Evolutionary conservation across 2,888 invertebrate species (phyloP).

Genomic region (Cheilosia vulpina): DNA sequence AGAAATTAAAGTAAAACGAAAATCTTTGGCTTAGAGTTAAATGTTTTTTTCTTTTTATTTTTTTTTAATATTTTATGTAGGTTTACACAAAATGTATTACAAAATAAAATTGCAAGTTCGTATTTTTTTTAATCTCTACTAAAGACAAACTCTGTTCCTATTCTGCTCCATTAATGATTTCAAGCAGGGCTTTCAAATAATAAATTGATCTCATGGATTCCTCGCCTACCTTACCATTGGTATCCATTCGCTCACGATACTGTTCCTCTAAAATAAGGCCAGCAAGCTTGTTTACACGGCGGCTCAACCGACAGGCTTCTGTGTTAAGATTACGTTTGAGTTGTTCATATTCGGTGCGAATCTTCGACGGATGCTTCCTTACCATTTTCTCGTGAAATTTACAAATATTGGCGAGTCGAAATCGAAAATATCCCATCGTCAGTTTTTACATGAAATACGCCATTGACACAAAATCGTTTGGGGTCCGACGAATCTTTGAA

Average conservation of each 20-base stretch:
- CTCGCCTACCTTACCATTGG: no score
- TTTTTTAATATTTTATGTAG: no score
- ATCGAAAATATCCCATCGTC: slow-evolving; percentile 50
- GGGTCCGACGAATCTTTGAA: background rate
- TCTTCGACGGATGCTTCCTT: slow-evolving; percentile 69
- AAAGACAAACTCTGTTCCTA: slow-evolving; percentile 43
- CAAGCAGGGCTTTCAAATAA: slow-evolving; percentile 78
- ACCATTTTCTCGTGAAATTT: slow-evolving; percentile 76
- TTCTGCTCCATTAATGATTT: slow-evolving; percentile 61
- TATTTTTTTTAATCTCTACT: no score
- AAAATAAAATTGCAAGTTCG: background rate
- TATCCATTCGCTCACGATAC: slow-evolving; percentile 75
- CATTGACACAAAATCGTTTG: background rate
- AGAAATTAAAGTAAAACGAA: background rate
- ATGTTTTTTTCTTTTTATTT: background rate
- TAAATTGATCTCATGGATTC: slow-evolving; percentile 78
- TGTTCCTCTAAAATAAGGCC: slow-evolving; percentile 77
- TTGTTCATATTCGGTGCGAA: slow-evolving; percentile 70
- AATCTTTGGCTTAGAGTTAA: slow-evolving; percentile 5
- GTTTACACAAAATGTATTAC: background rate
- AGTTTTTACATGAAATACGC: slow-evolving; percentile 36
- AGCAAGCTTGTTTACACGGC: slow-evolving; percentile 78
- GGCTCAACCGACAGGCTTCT: slow-evolving; percentile 76
- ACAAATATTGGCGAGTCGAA: slow-evolving; percentile 74
- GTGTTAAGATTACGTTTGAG: slow-evolving; percentile 68